Evolutionary conservation across 2,888 invertebrate genomes (phyloP), one percentile per base, ranked within the genome.

Genomic region (Ptychoptera contaminata): DNA sequence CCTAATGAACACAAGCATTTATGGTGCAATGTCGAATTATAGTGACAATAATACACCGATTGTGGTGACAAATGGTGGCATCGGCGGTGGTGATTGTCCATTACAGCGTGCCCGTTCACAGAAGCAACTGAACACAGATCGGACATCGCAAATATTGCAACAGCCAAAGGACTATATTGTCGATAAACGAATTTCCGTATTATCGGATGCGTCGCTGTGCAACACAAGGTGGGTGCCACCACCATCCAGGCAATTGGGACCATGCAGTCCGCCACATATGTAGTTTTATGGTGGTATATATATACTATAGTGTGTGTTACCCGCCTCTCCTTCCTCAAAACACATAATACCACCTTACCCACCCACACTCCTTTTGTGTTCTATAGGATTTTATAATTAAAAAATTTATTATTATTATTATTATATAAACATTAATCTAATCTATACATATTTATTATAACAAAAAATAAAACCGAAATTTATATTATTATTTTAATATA

Each of bases 91-190:
- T 49, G 71, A 71, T 54, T 67, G 64, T 50, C 68, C 83, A 58
- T 73, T 85, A 55, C 77, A 78, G 58, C 71, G 79, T 53, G 73
- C 74, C 57, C 69, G 77, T 55, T 77, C 78, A 59, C 81, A 84
- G 56, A 87, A 87, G 66, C 86, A 86, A 63, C 74, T 87, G 50
- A 87, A 86, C 68, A 86, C 84, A 31, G 86, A 86, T 61, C 70
- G 76, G 46, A 72, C 74, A 50, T 73, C 74, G 29, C 70, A 71
- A 55, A 62, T 69, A 52, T 65, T 68, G 44, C 11, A 11, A 5
- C 11, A 11, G 8, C 23, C 42, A 23, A 42, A 42, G 34, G 42
- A 42, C 4, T 42, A 23, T 23, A 42, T 16, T 42, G 60, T 61
- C 43, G 55, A 54, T 51, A 66, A 66, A 52, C 54, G 65, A 51